phyloP scores from a whole-genome alignment of 2,113 vertebrate genomes.

The Peromyscus leucopus region DNA sequence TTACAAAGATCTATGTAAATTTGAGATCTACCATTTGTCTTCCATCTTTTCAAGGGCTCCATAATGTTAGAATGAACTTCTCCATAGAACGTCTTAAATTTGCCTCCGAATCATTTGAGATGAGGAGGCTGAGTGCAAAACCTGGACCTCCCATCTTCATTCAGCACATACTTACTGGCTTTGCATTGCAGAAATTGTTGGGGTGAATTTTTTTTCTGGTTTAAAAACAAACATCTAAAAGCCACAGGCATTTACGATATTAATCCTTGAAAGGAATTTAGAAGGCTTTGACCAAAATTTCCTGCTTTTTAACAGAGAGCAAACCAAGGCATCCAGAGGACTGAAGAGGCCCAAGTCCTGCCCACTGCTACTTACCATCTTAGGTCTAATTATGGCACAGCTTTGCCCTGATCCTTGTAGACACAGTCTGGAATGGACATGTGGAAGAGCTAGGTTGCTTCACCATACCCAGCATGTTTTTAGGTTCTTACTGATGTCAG shows the following conservation, averaged over 20 bases:
- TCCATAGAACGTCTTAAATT: neutral
- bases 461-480: neutral
- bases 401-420: neutral
- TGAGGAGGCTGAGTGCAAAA: neutral
- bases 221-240: constrained; percentile 55
- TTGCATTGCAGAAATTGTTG: neutral
- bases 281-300: neutral
- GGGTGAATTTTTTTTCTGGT: neutral
- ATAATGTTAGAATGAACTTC: neutral
- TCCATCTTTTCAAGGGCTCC: neutral
- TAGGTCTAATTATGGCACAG: neutral
- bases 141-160: neutral
- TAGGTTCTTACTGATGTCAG: neutral
- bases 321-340: neutral
- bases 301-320: neutral
- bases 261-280: neutral
- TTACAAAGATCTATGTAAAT: constrained; percentile 28
- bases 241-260: neutral
- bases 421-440: neutral
- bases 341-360: neutral
- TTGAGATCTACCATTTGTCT: constrained; percentile 27
- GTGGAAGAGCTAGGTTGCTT: neutral
- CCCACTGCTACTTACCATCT: neutral
- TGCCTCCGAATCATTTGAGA: neutral
- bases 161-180: neutral